Evolutionary conservation across 1,140 invertebrate genomes (phyloP).

Genomic region (Trachymyrmex septentrionalis): DNA sequence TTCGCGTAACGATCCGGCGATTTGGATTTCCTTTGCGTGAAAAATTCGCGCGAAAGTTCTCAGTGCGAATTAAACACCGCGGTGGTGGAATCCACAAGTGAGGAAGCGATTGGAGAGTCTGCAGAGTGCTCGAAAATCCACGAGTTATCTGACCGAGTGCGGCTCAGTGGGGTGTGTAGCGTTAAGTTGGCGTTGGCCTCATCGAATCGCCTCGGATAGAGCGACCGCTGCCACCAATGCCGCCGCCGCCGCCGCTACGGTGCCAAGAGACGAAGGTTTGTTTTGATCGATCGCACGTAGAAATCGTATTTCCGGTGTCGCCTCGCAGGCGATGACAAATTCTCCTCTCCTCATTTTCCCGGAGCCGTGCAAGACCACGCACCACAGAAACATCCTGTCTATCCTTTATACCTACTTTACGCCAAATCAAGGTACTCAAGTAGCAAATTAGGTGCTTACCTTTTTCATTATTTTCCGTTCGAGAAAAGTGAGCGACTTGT

Average conservation of each 20-base stretch:
- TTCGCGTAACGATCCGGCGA: not conserved
- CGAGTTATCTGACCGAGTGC: constrained; percentile 83
- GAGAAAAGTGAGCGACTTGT: not conserved
- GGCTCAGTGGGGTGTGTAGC: constrained; percentile 82
- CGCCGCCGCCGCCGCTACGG: constrained; percentile 11
- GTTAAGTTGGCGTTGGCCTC: constrained; percentile 83
- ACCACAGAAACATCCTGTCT: not conserved
- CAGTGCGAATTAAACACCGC: constrained; percentile 65
- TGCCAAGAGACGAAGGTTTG: constrained; percentile 68
- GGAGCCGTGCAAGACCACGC: not conserved
- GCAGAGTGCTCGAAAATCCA: constrained; percentile 77
- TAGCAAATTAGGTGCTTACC: constrained; percentile 50
- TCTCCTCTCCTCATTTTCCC: constrained; percentile 3
- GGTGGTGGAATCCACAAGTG: constrained; percentile 77
- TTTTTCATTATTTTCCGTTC: constrained; percentile 34
- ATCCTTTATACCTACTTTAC: constrained; percentile 26
- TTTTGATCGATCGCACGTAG: constrained; percentile 79
- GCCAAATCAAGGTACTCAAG: constrained; percentile 17
- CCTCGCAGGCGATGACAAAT: constrained; percentile 63
- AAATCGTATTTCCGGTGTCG: constrained; percentile 75
- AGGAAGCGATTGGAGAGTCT: constrained; percentile 74
- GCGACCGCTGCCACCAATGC: constrained; percentile 63
- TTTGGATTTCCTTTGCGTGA: not conserved
- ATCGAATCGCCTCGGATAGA: constrained; percentile 79
- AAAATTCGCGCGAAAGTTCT: constrained; percentile 27